Evolutionary conservation across 2,888 invertebrate species (phyloP).

Genomic region (Dilophus febrilis): DNA sequence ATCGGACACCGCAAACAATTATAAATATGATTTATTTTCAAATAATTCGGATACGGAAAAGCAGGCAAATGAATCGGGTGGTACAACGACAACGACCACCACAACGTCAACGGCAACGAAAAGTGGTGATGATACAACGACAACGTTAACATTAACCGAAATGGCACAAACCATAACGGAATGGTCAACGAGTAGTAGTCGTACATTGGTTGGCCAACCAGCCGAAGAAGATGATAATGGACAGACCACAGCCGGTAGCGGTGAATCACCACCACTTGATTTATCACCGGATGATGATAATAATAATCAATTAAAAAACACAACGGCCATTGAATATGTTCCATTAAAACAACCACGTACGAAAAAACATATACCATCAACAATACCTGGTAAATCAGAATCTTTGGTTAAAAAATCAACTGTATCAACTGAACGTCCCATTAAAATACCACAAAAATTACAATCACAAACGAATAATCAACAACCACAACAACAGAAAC

Average conservation of each 20-base stretch:
- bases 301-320: conserved; percentile 1
- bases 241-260: conserved; percentile 31
- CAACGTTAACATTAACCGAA: conserved; percentile 48
- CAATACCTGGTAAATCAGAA: neutral
- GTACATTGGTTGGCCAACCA: conserved; percentile 49
- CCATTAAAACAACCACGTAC: conserved; percentile 24
- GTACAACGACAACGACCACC: conserved; percentile 32
- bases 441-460: no score
- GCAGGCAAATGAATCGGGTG: no score
- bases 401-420: conserved; percentile 15
- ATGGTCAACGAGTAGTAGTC: conserved; percentile 68
- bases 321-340: conserved; percentile 22
- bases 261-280: conserved; percentile 32
- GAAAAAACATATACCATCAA: conserved; percentile 17
- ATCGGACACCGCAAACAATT: conserved; percentile 26
- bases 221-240: conserved; percentile 19
- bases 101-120: conserved; percentile 55
- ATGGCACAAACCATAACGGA: conserved; percentile 66
- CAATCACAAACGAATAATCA: no score
- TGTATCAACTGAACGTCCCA: conserved; percentile 25
- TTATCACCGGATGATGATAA: no score
- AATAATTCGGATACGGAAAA: conserved; percentile 38
- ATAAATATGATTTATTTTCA: conserved; percentile 41
- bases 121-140: conserved; percentile 70
- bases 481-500: no score